These are phyloP conservation scores for Pseudotriccus pelzelni DNA, from an alignment of 2,797 vertebrate genomes.

Conservation along the genomic window DNA sequence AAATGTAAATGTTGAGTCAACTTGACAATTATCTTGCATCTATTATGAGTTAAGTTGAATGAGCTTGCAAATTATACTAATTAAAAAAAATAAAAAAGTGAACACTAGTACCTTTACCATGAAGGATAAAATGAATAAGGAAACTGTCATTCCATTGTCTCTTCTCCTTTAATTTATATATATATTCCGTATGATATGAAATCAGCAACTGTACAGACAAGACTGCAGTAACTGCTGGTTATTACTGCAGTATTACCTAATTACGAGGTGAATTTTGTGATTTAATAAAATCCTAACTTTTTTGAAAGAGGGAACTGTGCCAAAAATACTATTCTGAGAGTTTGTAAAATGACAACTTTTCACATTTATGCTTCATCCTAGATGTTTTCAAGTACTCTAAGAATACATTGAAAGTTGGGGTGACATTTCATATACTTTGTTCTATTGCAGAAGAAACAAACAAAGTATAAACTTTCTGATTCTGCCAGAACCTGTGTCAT, in stretches of 20 bases:
- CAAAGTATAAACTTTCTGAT: background rate
- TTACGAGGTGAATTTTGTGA: background rate
- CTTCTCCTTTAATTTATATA: background rate
- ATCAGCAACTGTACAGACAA: background rate
- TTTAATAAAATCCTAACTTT: background rate
- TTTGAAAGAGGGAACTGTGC: background rate
- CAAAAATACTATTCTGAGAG: background rate
- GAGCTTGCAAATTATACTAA: background rate
- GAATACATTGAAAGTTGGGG: background rate
- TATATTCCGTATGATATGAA: background rate
- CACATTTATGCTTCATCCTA: background rate
- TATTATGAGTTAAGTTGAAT: background rate
- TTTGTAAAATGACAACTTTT: background rate
- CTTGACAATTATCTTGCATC: background rate
- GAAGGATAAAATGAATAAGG: background rate
- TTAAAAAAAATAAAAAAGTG: background rate
- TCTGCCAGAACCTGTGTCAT: background rate
- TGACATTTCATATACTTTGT: background rate
- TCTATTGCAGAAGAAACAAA: background rate
- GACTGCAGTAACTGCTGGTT: background rate
- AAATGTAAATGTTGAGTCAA: background rate
- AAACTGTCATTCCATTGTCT: background rate
- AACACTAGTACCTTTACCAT: background rate
- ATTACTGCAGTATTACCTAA: background rate
- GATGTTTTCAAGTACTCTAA: background rate